These are phyloP conservation scores for Chrysolina haemoptera DNA, from an alignment of 2,888 invertebrate species.

Conservation along the genomic window DNA sequence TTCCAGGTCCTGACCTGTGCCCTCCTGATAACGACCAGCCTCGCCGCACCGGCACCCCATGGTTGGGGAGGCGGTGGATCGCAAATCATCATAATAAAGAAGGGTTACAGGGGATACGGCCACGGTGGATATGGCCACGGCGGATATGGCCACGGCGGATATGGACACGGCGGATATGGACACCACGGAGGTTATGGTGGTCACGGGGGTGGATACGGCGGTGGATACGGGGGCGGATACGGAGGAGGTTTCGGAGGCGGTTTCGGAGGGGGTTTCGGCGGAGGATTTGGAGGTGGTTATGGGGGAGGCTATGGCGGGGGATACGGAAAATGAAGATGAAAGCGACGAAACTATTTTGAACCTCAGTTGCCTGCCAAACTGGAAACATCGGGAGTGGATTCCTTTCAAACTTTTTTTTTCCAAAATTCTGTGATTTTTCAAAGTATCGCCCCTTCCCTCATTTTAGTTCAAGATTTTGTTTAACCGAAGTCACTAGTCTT, in stretches of 20 bases:
- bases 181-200: constrained; percentile 19
- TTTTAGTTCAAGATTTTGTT: no score
- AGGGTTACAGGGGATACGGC: constrained; percentile 5
- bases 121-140: constrained; percentile 3
- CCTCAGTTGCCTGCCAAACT: no score
- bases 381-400: not conserved
- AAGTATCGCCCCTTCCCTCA: no score
- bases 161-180: constrained; percentile 2
- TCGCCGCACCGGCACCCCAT: constrained; percentile 18
- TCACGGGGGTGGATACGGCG: not conserved
- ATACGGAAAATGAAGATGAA: not conserved
- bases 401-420: not conserved
- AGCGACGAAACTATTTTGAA: not conserved
- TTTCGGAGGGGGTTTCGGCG: constrained; percentile 7
- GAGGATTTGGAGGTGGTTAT: not conserved
- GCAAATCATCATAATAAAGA: constrained; percentile 17
- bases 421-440: not conserved
- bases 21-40: not conserved
- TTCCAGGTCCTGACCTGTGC: constrained; percentile 11
- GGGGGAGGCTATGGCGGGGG: not conserved
- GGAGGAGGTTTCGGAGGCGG: constrained; percentile 12
- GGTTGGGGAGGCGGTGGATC: constrained; percentile 23
- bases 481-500: no score
- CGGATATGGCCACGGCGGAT: constrained; percentile 6
- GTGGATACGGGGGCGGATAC: constrained; percentile 17